Conservation (phyloP, 2,797 vertebrate species). For the Pantherophis alleghaniensis region DNA sequence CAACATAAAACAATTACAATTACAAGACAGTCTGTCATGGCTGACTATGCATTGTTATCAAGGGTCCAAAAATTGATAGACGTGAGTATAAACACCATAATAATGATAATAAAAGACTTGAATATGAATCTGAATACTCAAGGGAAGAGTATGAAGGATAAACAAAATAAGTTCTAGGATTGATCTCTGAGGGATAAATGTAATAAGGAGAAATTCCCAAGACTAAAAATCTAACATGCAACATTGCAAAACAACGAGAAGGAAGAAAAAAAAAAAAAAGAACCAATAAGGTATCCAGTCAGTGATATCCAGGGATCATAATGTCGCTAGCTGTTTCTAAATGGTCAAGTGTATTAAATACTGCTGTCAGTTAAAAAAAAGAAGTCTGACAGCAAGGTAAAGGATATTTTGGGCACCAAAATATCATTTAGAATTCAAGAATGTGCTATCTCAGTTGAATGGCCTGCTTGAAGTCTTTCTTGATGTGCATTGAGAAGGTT, state of each 20-base stretch:
- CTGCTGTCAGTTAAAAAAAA: not conserved
- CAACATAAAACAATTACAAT: not conserved
- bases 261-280: not conserved
- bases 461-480: not conserved
- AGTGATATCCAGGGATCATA: not conserved
- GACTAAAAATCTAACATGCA: not conserved
- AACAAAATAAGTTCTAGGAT: not conserved
- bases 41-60: not conserved
- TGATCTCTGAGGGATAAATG: not conserved
- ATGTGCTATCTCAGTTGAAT: not conserved
- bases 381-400: not conserved
- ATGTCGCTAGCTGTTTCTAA: not conserved
- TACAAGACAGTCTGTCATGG: not conserved
- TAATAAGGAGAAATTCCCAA: not conserved
- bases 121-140: not conserved
- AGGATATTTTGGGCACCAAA: not conserved
- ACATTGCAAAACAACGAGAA: not conserved
- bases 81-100: not conserved
- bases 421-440: not conserved
- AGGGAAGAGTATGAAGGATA: not conserved
- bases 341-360: not conserved
- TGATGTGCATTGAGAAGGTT: not conserved
- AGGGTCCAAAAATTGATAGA: not conserved
- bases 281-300: not conserved
- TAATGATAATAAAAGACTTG: not conserved